These are phyloP conservation scores for Phymatocera aterrima DNA, from an alignment of 2,888 invertebrate genomes.

Conservation along the genomic window DNA sequence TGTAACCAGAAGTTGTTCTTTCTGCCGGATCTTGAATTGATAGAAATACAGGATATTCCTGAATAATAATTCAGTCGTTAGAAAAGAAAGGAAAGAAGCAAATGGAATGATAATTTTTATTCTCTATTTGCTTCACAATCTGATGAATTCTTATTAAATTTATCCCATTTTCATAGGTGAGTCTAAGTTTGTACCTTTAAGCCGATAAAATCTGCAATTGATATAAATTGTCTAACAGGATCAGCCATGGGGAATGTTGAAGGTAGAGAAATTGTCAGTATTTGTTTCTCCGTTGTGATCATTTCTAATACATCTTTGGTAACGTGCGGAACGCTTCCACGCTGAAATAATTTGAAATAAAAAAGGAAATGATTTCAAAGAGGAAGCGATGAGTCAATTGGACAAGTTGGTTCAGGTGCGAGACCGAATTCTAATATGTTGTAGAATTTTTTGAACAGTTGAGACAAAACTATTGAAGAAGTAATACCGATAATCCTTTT, in stretches of 20 bases:
- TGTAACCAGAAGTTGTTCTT: constrained; percentile 82
- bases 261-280: constrained; percentile 85
- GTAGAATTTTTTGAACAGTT: too few species aligned
- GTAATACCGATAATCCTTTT: too few species aligned
- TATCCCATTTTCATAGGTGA: too few species aligned
- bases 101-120: background rate
- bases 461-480: too few species aligned
- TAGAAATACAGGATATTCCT: constrained; percentile 76
- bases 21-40: constrained; percentile 85
- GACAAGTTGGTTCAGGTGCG: background rate
- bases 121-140: constrained; percentile 48
- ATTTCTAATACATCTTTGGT: constrained; percentile 85
- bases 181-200: constrained; percentile 71
- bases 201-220: constrained; percentile 84
- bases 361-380: background rate
- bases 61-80: constrained; percentile 53
- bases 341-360: constrained; percentile 75
- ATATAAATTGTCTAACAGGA: constrained; percentile 80
- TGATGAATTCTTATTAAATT: constrained; percentile 50
- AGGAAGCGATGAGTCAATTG: too few species aligned
- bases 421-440: background rate
- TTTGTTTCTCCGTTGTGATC: constrained; percentile 79
- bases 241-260: constrained; percentile 82
- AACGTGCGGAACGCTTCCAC: constrained; percentile 89
- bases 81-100: background rate